Evolutionary conservation across 2,797 vertebrate species (phyloP), one percentile per base, ranked within the genome.

Genomic region (Adrianichthys oophorus): DNA sequence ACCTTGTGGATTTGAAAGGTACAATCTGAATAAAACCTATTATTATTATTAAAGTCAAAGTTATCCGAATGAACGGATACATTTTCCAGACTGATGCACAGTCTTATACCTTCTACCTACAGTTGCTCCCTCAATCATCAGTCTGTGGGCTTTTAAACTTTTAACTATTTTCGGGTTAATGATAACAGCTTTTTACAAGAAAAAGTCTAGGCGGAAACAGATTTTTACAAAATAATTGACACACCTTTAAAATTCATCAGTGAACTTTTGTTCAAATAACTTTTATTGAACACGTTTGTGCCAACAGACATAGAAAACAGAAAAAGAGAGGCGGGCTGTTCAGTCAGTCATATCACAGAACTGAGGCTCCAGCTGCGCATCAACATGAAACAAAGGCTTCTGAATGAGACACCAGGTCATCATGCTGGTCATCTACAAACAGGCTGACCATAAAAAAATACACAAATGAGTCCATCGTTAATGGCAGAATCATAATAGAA

Each of bases 231-330:
- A 26, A 26, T 26, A 26, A 32, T 12, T 2, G 8, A 32, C 32
- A 37, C 32, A 13, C 12, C 32, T 37, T 32, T 16, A 53, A 53
- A 62, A 16, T 7, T 16, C 48, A 19, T 3, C 14, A 58, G 41
- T 19, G 12, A 1, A 24, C 32, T 23, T 19, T 48, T 23, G 57
- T 77, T 70, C 72, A 72, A 81, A 64, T 72, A 1, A n/a, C 32
- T 72, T 72, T 80, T 69, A 76, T 78, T 80, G 73, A 70, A 63
- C 59, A 65, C 43, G 53, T 80, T 78, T 82, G 78, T 83, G 77
- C 76, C 70, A 57, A 76, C 69, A 37, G 32, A 37, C 32, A 26
- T 26, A 26, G 6, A 62, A 56, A 65, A 80, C 71, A 71, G 57
- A 50, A 55, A 79, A 84, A 49, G 10, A 37, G 32, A 12, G 32